A percentile compares a stretch with the other conserved stretches of the same genome.
Conservation (phyloP, 2,888 invertebrate genomes). For the Glyphotaelius pellucidus region DNA sequence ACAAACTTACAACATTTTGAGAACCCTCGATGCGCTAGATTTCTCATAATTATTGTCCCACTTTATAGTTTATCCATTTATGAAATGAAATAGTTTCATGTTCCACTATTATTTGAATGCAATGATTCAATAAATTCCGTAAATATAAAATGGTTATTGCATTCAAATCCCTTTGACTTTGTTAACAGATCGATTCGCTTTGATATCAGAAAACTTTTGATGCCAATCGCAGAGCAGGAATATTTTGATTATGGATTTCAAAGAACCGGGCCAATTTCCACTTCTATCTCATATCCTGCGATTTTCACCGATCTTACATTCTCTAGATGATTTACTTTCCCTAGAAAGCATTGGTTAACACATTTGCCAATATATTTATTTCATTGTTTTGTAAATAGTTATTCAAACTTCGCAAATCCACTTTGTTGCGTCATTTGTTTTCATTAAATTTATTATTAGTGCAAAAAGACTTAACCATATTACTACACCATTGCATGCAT, state of each 20-base stretch:
- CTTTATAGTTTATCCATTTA: neutral
- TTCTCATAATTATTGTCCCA: too few species aligned
- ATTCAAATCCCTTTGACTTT: neutral
- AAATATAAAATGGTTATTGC: neutral
- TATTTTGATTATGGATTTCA: neutral
- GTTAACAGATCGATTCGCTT: neutral
- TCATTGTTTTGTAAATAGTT: too few species aligned
- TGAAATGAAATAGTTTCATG: too few species aligned
- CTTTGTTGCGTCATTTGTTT: too few species aligned
- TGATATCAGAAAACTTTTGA: neutral
- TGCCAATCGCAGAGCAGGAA: neutral
- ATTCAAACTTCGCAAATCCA: too few species aligned
- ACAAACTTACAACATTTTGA: too few species aligned
- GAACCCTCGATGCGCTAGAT: too few species aligned
- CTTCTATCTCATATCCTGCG: neutral
- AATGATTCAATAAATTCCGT: neutral
- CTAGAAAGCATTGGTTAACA: neutral
- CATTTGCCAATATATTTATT: neutral
- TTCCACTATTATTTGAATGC: neutral
- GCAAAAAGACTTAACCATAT: too few species aligned
- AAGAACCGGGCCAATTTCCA: neutral
- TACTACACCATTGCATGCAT: too few species aligned
- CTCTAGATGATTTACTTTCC: neutral
- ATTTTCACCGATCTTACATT: neutral
- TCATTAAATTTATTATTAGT: too few species aligned